Conservation (phyloP, 1,140 invertebrate genomes). For the Tetraneura akinire region DNA sequence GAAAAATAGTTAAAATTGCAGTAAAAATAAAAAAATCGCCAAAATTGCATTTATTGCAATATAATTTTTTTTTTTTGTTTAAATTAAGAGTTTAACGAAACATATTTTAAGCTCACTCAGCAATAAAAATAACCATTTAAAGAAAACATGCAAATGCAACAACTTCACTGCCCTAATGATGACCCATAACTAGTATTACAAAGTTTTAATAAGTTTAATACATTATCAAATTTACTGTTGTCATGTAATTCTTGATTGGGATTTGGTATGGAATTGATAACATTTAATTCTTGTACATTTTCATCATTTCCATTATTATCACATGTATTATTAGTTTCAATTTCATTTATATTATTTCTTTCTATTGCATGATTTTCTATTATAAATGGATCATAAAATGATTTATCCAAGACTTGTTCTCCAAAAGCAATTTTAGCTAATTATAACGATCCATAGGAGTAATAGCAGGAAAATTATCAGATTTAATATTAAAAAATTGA, state of each 20-base stretch:
- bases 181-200: too few relatives aligned
- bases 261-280: too few relatives aligned
- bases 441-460: background rate
- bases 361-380: too few relatives aligned
- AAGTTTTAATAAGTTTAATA: too few relatives aligned
- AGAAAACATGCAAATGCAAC: background rate
- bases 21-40: background rate
- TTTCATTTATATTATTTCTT: too few relatives aligned
- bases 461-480: background rate
- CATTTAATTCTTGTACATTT: too few relatives aligned
- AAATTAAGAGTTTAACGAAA: background rate
- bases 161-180: background rate
- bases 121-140: background rate
- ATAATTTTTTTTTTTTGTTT: too few relatives aligned
- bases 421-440: too few relatives aligned
- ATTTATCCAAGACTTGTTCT: background rate
- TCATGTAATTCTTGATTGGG: too few relatives aligned
- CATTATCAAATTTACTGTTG: too few relatives aligned
- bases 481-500: slow-evolving; percentile 7
- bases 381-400: background rate
- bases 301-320: too few relatives aligned
- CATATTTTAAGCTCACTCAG: background rate
- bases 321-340: too few relatives aligned
- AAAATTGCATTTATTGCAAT: background rate
- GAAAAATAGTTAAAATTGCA: background rate